These are phyloP conservation scores for Nematopogon swammerdamellus DNA, from an alignment of 2,888 invertebrate species.

Conservation along the genomic window DNA sequence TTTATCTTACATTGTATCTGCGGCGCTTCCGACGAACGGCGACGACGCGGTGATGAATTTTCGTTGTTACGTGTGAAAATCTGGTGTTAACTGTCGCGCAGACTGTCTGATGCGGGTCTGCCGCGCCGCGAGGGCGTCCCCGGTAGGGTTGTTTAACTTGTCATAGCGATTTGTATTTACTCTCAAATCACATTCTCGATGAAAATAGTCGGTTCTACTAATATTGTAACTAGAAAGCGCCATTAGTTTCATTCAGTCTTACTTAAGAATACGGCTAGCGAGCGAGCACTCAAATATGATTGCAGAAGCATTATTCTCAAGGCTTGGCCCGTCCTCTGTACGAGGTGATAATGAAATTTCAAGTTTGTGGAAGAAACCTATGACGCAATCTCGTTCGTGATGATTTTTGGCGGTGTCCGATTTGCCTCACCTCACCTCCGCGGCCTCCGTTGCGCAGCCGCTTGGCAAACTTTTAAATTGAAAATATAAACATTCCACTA, in stretches of 20 bases:
- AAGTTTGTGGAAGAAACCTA: constrained; percentile 44
- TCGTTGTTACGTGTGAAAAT: constrained; percentile 2
- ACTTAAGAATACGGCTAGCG: too few relatives aligned
- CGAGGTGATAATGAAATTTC: constrained; percentile 56
- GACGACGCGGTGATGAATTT: background rate
- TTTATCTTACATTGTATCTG: constrained; percentile 1
- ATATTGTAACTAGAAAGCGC: too few relatives aligned
- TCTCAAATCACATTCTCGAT: too few relatives aligned
- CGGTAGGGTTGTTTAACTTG: too few relatives aligned
- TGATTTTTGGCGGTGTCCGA: constrained; percentile 51
- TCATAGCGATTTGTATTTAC: too few relatives aligned
- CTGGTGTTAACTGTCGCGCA: background rate
- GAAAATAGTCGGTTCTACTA: too few relatives aligned
- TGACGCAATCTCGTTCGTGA: constrained; percentile 53
- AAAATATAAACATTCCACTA: constrained; percentile 48
- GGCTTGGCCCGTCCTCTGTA: constrained; percentile 11
- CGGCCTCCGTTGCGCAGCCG: constrained; percentile 52
- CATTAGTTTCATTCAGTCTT: too few relatives aligned
- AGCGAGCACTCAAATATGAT: background rate
- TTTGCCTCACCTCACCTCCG: constrained; percentile 47
- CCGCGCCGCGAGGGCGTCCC: background rate
- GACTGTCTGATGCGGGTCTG: background rate
- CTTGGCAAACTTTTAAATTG: constrained; percentile 54
- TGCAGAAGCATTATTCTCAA: background rate
- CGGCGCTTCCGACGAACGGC: background rate